Evolutionary conservation across 1,140 invertebrate genomes (phyloP), one percentile per base, ranked within the genome.

Genomic region (Camponotus vicinus): DNA sequence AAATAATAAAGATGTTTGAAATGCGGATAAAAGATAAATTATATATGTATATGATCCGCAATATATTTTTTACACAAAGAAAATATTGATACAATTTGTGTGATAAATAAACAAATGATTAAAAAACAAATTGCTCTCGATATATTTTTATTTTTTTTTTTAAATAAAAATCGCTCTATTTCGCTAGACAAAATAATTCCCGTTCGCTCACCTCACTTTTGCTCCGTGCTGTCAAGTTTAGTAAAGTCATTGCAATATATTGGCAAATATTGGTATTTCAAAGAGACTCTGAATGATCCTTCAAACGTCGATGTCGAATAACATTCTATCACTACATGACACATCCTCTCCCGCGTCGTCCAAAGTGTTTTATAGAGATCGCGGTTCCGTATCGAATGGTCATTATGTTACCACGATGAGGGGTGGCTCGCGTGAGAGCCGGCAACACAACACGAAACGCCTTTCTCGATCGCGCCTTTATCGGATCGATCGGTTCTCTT

Each of bases 401-500:
- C 55, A 85, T 89, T 79, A 71, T 85, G 69, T 67, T 40, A 67
- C 6, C 57, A 27, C 21, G 32, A 64, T 13, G 37, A 57, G 52
- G 86, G 79, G 15, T 52, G 75, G 71, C 67, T 80, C 61, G 82
- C 55, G 75, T 84, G 88, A 89, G 85, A 88, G 75, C 57, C 66
- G 40, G 66, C 52, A 83, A 83, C 63, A 73, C 52, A 83, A 83
- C 63, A 73, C 13, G 45, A 77, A 66, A 77, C 73, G 67, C 34
- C 34, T 80, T 63, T 88, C 55, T 52, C 86, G 45, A 79, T 79
- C 67, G 45, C 61, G 61, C 61, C 88, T 88, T 88, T 86, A 88
- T 89, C 76, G 75, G 78, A 57, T 85, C 71, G 34, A 9, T 32
- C 76, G 69, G 57, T 52, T 32, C 32, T 11, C 71, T 18, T 0